phyloP scores from a whole-genome alignment of 2,797 vertebrate species.

The Hypotaenidia okinawae region DNA sequence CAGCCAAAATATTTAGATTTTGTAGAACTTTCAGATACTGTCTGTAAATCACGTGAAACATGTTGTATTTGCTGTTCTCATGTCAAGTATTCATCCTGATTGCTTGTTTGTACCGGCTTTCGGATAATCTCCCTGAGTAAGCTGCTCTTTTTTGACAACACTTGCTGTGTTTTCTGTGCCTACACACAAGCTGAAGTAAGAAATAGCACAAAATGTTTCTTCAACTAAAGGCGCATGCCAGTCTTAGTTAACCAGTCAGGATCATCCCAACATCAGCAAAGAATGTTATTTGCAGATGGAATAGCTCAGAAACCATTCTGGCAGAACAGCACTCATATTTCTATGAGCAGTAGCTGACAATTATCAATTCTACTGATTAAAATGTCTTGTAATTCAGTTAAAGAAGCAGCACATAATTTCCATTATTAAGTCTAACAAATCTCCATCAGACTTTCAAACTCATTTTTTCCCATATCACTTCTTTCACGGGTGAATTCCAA shows the following conservation, averaged over 20 bases:
- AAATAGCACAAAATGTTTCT: neutral
- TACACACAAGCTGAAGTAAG: neutral
- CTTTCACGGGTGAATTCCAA: neutral
- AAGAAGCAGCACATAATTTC: neutral
- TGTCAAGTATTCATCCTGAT: neutral
- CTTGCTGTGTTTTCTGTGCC: neutral
- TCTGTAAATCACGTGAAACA: neutral
- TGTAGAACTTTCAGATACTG: neutral
- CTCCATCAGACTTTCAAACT: neutral
- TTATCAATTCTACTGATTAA: neutral
- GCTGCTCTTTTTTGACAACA: neutral
- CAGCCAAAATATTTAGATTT: neutral
- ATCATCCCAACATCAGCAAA: neutral
- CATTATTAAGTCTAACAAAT: neutral
- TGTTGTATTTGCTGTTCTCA: rapidly evolving
- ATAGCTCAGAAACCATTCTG: constrained; percentile 12
- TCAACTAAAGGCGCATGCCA: neutral
- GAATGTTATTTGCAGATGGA: neutral
- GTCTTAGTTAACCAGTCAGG: neutral
- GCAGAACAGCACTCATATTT: neutral
- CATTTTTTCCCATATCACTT: neutral
- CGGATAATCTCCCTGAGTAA: neutral
- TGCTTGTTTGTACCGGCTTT: neutral
- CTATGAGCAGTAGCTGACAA: neutral
- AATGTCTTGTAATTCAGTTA: neutral